Evolutionary conservation across 2,797 vertebrate species (phyloP), one percentile per base, ranked within the genome.

Genomic region (Myotis pilosus): DNA sequence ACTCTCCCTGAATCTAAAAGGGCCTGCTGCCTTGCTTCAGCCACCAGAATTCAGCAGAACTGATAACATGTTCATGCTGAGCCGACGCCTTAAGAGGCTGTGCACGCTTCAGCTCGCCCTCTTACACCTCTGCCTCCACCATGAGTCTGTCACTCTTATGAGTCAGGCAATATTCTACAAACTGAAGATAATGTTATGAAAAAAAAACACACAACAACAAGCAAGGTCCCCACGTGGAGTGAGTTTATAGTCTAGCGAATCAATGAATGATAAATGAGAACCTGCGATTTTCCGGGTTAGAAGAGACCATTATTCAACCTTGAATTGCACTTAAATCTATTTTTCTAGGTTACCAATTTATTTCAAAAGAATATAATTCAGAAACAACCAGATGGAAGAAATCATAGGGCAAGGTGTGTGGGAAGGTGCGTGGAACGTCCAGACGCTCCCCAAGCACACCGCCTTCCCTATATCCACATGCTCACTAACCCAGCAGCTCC

Each of bases 251-350:
- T 94, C 23, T 71, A 74, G 49, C 49, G 23, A 93, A 55, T 89
- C 12, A 36, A 25, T 51, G 28, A 74, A 92, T 47, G 8, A 72
- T 55, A 20, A 69, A 47, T 53, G 25, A 62, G 78, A 93, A 87
- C 53, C 72, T 87, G 47, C 28, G 51, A 53, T 93, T 72, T 87
- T 62, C 20, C 30, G 49, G 33, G 81, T 89, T 71, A 84, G 30
- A 94, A 94, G 69, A 33, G 94, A 78, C 9, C 36, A 83, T 75
- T 92, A 38, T 12, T 88, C 38, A 95, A 51, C 8, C 62, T 38
- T 23, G 69, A 49, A 49, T 44, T 19, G 94, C 44, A 47, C 44
- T 90, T 71, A 69, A 49, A 33, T 74, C n/a, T 84, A 41, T 78
- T 53, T 78, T 79, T 55, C 75, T 55, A 55, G 22, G 22, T 79